These are phyloP conservation scores for Drepana falcataria DNA, from an alignment of 2,888 invertebrate genomes.

Conservation along the genomic window DNA sequence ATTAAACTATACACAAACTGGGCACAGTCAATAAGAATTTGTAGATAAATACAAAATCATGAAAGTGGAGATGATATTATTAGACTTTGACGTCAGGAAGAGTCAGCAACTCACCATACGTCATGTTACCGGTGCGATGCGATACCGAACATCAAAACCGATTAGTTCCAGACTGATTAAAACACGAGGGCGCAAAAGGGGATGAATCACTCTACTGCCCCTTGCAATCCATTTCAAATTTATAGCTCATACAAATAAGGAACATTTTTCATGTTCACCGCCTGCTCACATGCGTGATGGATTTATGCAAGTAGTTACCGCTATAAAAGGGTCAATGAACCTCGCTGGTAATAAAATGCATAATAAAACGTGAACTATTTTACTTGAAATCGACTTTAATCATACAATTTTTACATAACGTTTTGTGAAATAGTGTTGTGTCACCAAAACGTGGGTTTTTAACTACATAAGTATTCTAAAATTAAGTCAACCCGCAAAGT, in stretches of 20 bases:
- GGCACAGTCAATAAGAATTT: no score
- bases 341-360: constrained; percentile 3
- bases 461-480: no score
- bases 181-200: constrained; percentile 48
- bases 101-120: constrained; percentile 7
- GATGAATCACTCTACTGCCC: constrained; percentile 13
- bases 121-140: constrained; percentile 26
- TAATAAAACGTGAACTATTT: not conserved
- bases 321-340: constrained; percentile 36
- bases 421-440: no score
- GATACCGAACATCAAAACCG: constrained; percentile 42
- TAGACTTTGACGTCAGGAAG: not conserved
- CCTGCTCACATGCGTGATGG: constrained; percentile 23
- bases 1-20: no score
- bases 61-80: constrained; percentile 1
- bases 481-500: no score
- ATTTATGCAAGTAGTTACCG: constrained; percentile 26
- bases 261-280: constrained; percentile 3
- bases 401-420: not conserved
- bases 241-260: not conserved
- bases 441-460: no score
- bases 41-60: no score
- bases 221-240: constrained; percentile 13
- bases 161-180: constrained; percentile 65
- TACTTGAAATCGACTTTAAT: not conserved